A percentile compares a stretch with the other conserved stretches of the same genome.
Evolutionary conservation across 1,140 invertebrate species (phyloP).

Genomic region (Drosophila malerkotliana): DNA sequence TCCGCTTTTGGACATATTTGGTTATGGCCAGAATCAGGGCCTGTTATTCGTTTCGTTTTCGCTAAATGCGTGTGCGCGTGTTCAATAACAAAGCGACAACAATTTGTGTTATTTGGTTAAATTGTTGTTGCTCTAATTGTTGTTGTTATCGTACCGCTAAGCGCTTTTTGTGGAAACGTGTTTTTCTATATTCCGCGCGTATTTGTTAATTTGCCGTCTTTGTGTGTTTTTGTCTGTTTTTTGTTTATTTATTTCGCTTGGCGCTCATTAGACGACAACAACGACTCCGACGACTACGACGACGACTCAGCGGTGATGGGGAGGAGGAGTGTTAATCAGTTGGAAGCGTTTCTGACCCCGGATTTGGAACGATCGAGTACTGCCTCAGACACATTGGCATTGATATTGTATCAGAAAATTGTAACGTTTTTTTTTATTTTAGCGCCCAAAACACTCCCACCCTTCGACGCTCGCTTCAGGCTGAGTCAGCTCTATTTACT

Average conservation of each 20-base stretch:
- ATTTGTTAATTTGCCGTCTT: slow-evolving; percentile 50
- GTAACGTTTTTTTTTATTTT: slow-evolving; percentile 12
- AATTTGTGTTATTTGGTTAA: slow-evolving; percentile 67
- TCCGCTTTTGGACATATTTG: slow-evolving; percentile 67
- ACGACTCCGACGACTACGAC: not conserved
- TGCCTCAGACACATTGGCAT: slow-evolving; percentile 63
- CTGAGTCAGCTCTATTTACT: slow-evolving; percentile 37
- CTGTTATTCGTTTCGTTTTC: slow-evolving; percentile 15
- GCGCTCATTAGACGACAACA: slow-evolving; percentile 29
- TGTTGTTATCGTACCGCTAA: slow-evolving; percentile 2
- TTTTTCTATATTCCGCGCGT: slow-evolving; percentile 64
- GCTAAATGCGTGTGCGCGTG: slow-evolving; percentile 25
- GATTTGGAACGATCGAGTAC: slow-evolving; percentile 56
- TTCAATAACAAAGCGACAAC: slow-evolving; percentile 41
- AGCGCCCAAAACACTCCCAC: not conserved
- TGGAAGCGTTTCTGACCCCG: slow-evolving; percentile 66
- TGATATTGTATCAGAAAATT: slow-evolving; percentile 42
- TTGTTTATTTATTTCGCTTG: slow-evolving; percentile 40
- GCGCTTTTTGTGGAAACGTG: slow-evolving; percentile 63
- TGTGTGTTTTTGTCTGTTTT: slow-evolving; percentile 51
- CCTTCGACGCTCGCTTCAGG: not conserved
- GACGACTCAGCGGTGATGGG: not conserved
- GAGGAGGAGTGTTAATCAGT: slow-evolving; percentile 70
- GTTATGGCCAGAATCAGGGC: slow-evolving; percentile 47
- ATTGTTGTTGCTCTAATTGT: slow-evolving; percentile 31